Evolutionary conservation across 2,888 invertebrate genomes (phyloP).

Genomic region (Eledone cirrhosa): DNA sequence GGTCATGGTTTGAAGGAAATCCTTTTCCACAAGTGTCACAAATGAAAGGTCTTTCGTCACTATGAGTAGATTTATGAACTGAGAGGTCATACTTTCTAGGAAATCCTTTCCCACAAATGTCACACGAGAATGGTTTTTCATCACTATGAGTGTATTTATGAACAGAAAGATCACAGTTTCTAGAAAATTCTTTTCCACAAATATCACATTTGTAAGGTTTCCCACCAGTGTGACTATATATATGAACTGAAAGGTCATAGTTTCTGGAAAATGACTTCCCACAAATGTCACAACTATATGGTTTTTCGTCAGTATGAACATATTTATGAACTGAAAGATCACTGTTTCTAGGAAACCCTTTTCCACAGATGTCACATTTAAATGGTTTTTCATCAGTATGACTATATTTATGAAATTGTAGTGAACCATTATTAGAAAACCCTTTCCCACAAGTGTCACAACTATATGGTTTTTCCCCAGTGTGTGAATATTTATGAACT

Average conservation of each 20-base stretch:
- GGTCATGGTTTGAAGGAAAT: too few relatives aligned
- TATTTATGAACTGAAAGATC: background rate
- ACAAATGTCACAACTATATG: conserved; percentile 13
- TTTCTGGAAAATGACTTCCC: conserved; percentile 5
- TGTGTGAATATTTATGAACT: background rate
- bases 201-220: background rate
- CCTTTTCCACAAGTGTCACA: too few relatives aligned
- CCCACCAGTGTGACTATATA: background rate
- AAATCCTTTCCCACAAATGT: background rate
- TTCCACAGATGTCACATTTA: background rate
- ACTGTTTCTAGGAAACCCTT: conserved; percentile 2
- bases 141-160: conserved; percentile 1
- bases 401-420: background rate
- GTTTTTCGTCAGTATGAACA: conserved; percentile 4
- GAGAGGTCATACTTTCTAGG: background rate
- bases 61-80: too few relatives aligned
- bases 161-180: background rate
- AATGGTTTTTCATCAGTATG: conserved; percentile 9
- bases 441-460: background rate
- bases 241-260: background rate
- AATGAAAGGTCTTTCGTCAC: too few relatives aligned
- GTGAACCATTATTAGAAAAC: background rate
- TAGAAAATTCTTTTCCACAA: conserved; percentile 7
- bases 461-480: background rate
- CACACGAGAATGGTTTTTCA: background rate